phyloP scores from a whole-genome alignment of 1,140 invertebrate species.

The Pseudomyrmex flavicornis region DNA sequence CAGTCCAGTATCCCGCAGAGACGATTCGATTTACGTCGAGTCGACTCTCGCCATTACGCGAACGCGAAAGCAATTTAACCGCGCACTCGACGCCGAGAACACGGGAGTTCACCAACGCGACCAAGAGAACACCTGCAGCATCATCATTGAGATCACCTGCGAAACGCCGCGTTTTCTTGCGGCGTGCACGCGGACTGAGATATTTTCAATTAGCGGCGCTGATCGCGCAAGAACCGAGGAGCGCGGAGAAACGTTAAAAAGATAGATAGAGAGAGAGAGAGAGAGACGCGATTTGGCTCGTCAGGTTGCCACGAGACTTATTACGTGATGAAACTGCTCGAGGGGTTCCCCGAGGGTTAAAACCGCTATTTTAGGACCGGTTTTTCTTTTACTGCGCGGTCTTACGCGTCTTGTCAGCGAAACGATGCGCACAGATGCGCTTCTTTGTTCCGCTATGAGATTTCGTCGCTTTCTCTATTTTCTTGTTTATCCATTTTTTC shows the following conservation, averaged over 20 bases:
- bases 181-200: conserved; percentile 23
- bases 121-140: conserved; percentile 40
- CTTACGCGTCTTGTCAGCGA: conserved; percentile 28
- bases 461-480: background rate
- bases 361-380: conserved; percentile 55
- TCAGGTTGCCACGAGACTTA: conserved; percentile 51
- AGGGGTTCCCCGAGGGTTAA: background rate
- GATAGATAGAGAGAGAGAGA: too few species aligned
- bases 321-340: conserved; percentile 53
- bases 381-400: conserved; percentile 26
- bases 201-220: conserved; percentile 61
- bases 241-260: background rate
- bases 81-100: conserved; percentile 9
- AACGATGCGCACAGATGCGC: background rate
- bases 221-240: conserved; percentile 43
- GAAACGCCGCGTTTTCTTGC: conserved; percentile 47
- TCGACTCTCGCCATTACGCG: conserved; percentile 40
- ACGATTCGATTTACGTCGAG: conserved; percentile 49
- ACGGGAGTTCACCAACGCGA: conserved; percentile 23
- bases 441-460: conserved; percentile 1
- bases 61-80: conserved; percentile 52
- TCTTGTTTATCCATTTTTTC: conserved; percentile 9
- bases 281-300: conserved; percentile 35
- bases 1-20: conserved; percentile 21
- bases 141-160: conserved; percentile 46